Evolutionary conservation across 2,113 vertebrate species (phyloP).

Genomic region (Phrynocephalus versicolor): DNA sequence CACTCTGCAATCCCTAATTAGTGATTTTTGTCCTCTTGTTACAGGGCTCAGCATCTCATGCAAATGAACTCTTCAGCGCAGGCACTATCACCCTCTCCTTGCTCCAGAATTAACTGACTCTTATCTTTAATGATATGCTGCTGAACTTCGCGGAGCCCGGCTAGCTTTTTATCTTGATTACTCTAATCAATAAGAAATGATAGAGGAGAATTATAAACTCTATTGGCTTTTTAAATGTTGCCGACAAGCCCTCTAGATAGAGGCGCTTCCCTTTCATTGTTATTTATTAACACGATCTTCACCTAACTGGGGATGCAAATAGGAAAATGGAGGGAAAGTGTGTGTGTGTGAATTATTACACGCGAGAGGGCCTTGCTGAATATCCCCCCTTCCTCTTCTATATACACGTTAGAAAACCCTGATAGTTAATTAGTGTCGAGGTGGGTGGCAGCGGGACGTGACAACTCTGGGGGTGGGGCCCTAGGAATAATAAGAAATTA

Average conservation of each 20-base stretch:
- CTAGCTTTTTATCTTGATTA: conserved; percentile 89
- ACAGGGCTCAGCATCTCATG: conserved; percentile 88
- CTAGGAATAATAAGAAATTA: conserved; percentile 28
- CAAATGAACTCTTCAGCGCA: conserved; percentile 92
- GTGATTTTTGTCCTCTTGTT: conserved; percentile 96
- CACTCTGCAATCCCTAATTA: conserved; percentile 91
- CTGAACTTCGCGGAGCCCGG: conserved; percentile 83
- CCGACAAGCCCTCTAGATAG: conserved; percentile 79
- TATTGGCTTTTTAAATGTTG: conserved; percentile 85
- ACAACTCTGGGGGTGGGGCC: background rate
- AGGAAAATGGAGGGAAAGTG: conserved; percentile 54
- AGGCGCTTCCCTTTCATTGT: conserved; percentile 75
- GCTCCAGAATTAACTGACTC: conserved; percentile 90
- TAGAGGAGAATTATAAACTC: conserved; percentile 86
- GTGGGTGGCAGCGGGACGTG: conserved; percentile 4
- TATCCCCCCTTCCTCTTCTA: background rate
- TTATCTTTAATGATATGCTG: conserved; percentile 89
- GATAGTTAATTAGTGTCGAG: conserved; percentile 9
- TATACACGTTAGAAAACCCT: conserved; percentile 18
- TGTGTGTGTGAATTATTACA: conserved; percentile 15
- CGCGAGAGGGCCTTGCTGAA: conserved; percentile 11
- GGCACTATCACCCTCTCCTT: conserved; percentile 82
- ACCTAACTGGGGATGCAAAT: conserved; percentile 70
- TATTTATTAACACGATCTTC: conserved; percentile 82
- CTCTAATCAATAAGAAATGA: conserved; percentile 89